Percentiles rank a stretch among this genome's conserved stretches.
Conservation (phyloP, 2,888 invertebrate genomes). For the Carabus problematicus region DNA sequence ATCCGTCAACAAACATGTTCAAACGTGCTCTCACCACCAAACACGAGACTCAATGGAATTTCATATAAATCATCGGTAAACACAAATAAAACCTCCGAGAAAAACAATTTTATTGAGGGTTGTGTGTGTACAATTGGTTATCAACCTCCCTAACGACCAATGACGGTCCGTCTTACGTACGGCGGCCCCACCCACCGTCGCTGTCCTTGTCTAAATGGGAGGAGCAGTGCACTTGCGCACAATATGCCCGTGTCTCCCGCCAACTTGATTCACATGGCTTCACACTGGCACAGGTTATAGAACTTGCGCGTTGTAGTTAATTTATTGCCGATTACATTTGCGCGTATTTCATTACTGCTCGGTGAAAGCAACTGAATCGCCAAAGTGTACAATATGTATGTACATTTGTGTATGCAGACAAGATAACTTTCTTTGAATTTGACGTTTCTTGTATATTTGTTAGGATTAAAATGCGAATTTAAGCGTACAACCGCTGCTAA, state of each 20-base stretch:
- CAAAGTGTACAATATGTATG: conserved; percentile 7
- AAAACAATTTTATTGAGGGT: conserved; percentile 19
- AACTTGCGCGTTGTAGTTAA: neutral
- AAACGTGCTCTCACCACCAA: too few species aligned
- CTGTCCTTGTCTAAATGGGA: conserved; percentile 33
- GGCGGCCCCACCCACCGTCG: conserved; percentile 17
- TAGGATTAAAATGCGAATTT: too few species aligned
- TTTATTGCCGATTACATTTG: neutral
- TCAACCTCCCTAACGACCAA: conserved; percentile 20
- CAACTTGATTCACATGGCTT: conserved; percentile 24
- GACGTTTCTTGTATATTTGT: too few species aligned
- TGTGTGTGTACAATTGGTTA: conserved; percentile 21
- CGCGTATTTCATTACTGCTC: neutral
- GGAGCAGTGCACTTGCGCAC: conserved; percentile 35
- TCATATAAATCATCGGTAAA: conserved; percentile 9
- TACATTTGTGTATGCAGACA: conserved; percentile 4
- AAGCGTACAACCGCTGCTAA: too few species aligned
- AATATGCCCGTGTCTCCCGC: conserved; percentile 25
- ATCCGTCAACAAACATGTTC: too few species aligned
- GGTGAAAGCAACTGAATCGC: neutral
- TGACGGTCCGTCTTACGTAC: conserved; percentile 16
- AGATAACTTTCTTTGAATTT: neutral
- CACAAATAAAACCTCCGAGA: neutral
- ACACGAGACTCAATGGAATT: too few species aligned
- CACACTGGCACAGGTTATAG: neutral